Conservation (phyloP, 2,797 vertebrate species). For the Megaceryle alcyon region DNA sequence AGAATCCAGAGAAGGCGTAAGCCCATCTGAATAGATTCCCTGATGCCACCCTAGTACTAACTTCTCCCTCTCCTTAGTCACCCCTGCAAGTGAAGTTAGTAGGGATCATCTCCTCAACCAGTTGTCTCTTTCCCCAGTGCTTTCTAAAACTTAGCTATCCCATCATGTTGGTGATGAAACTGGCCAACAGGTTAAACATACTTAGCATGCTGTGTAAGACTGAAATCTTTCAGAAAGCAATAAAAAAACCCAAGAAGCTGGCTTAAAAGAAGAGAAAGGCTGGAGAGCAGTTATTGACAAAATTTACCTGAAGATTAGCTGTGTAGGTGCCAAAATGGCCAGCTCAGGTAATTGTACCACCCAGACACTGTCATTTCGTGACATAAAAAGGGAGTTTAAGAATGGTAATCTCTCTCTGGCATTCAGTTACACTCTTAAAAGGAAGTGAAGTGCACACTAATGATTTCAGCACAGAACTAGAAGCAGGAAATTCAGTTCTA, state of each 20-base stretch:
- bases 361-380: neutral
- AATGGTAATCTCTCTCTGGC: neutral
- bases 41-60: neutral
- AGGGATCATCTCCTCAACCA: neutral
- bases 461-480: neutral
- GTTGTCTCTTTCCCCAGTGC: neutral
- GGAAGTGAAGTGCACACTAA: neutral
- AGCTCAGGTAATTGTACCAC: conserved; percentile 1
- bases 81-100: neutral
- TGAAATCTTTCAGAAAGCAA: neutral
- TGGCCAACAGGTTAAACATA: neutral
- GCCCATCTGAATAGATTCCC: neutral
- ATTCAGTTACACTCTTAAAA: neutral
- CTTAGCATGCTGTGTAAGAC: neutral
- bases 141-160: neutral
- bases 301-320: neutral
- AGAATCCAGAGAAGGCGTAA: neutral
- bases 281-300: neutral
- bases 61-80: neutral
- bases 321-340: neutral
- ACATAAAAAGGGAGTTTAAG: conserved; percentile 4
- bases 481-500: neutral
- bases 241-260: neutral
- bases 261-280: neutral
- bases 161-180: neutral